Conservation (phyloP, 2,888 invertebrate genomes). For the Pyrgus malvae region DNA sequence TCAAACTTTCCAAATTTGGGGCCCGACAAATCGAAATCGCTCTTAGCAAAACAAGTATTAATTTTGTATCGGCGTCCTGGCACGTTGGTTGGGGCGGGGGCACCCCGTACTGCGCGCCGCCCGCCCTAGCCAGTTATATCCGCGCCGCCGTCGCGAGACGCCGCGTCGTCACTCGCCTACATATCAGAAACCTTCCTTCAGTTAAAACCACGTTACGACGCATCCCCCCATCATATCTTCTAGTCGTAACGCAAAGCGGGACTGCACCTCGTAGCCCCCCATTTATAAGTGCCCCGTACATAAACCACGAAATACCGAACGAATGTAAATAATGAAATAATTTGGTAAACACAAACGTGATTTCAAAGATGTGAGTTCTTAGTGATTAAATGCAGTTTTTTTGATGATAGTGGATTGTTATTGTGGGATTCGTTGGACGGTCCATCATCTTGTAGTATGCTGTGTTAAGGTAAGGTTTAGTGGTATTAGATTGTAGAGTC, state of each 20-base stretch:
- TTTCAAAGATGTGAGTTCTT: conserved; percentile 50
- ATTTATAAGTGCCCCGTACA: neutral
- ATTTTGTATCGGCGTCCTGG: conserved; percentile 75
- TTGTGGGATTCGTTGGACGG: conserved; percentile 42
- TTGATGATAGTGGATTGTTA: conserved; percentile 58
- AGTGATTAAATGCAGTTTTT: conserved; percentile 48
- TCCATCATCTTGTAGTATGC: conserved; percentile 28
- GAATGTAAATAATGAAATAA: conserved; percentile 45
- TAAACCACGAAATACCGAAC: conserved; percentile 41
- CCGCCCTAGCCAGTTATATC: conserved; percentile 68
- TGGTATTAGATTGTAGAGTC: conserved; percentile 1
- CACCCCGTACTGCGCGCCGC: conserved; percentile 61
- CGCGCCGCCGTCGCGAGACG: conserved; percentile 62
- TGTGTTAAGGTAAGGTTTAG: conserved; percentile 31
- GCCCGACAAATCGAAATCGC: conserved; percentile 80
- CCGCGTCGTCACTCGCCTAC: conserved; percentile 43
- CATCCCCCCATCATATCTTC: conserved; percentile 34
- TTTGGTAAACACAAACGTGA: conserved; percentile 44
- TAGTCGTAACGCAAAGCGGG: conserved; percentile 30
- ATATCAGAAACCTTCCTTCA: conserved; percentile 48
- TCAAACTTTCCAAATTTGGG: conserved; percentile 76
- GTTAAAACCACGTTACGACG: conserved; percentile 51
- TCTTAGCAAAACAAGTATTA: conserved; percentile 81
- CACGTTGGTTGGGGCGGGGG: conserved; percentile 50
- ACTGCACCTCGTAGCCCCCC: conserved; percentile 15